phyloP scores from a whole-genome alignment of 1,140 invertebrate genomes.

The Danaus plexippus region DNA sequence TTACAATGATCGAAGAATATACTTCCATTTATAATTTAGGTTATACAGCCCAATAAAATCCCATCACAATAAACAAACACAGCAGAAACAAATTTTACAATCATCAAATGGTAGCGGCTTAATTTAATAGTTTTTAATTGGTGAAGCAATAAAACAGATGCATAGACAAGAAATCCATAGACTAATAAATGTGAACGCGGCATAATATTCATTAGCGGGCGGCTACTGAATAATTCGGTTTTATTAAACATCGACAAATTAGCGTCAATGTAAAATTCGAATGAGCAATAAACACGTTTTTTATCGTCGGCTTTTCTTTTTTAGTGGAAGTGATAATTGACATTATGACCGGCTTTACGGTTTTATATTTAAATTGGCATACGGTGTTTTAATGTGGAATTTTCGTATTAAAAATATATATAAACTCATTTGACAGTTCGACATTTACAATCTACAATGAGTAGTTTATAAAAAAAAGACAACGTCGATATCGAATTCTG shows the following conservation, averaged over 20 bases:
- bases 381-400: conserved; percentile 29
- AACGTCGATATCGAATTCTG: conserved; percentile 7
- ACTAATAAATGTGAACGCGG: too few species aligned
- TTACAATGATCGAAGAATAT: conserved; percentile 7
- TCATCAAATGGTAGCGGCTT: conserved; percentile 59
- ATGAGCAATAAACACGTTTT: conserved; percentile 59
- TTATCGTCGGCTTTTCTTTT: conserved; percentile 43
- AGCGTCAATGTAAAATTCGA: conserved; percentile 66
- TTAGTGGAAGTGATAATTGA: conserved; percentile 66
- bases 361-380: conserved; percentile 54
- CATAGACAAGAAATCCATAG: conserved; percentile 31
- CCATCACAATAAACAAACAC: conserved; percentile 66
- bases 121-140: conserved; percentile 69
- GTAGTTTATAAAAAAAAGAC: conserved; percentile 1
- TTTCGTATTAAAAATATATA: conserved; percentile 15
- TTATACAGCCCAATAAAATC: conserved; percentile 45
- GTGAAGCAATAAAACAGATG: conserved; percentile 59
- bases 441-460: not conserved
- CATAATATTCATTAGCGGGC: conserved; percentile 59
- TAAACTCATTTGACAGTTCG: conserved; percentile 6
- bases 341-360: conserved; percentile 51
- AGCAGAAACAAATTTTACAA: conserved; percentile 46
- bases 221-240: conserved; percentile 66
- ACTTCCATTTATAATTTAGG: conserved; percentile 14
- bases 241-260: conserved; percentile 65